phyloP scores from a whole-genome alignment of 1,140 invertebrate species.

The Goniozus legneri region DNA sequence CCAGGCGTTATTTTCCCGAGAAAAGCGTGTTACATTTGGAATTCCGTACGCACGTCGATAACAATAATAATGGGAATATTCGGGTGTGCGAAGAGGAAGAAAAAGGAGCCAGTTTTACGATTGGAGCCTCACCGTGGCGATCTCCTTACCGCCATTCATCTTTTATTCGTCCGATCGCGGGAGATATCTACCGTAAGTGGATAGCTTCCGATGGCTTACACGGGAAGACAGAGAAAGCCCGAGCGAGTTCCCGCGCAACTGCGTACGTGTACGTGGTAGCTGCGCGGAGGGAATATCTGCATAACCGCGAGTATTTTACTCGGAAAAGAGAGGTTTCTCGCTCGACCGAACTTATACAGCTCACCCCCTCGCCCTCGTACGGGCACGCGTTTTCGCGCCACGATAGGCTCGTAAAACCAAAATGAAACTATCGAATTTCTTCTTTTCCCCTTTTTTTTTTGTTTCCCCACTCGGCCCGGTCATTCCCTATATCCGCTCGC shows the following conservation, averaged over 20 bases:
- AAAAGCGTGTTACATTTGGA: constrained; percentile 9
- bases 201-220: constrained; percentile 9
- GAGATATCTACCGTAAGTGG: constrained; percentile 1
- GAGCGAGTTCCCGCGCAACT: constrained; percentile 3
- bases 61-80: constrained; percentile 10
- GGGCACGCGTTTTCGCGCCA: constrained; percentile 5
- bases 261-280: constrained; percentile 7
- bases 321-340: constrained; percentile 3
- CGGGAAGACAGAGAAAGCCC: constrained; percentile 9
- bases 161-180: constrained; percentile 1
- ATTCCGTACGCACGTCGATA: background rate
- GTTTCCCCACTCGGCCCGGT: constrained; percentile 2
- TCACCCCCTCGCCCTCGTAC: background rate
- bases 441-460: background rate
- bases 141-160: background rate
- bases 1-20: constrained; percentile 10
- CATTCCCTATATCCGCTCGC: constrained; percentile 9
- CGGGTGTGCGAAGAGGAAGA: background rate
- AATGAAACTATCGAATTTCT: constrained; percentile 24
- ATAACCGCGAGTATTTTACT: constrained; percentile 21
- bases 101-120: background rate
- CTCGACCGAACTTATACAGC: constrained; percentile 7
- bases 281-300: constrained; percentile 7
- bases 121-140: background rate
- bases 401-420: constrained; percentile 15